Evolutionary conservation across 2,888 invertebrate species (phyloP), one percentile per base, ranked within the genome.

Genomic region (Stenodera caucasica): DNA sequence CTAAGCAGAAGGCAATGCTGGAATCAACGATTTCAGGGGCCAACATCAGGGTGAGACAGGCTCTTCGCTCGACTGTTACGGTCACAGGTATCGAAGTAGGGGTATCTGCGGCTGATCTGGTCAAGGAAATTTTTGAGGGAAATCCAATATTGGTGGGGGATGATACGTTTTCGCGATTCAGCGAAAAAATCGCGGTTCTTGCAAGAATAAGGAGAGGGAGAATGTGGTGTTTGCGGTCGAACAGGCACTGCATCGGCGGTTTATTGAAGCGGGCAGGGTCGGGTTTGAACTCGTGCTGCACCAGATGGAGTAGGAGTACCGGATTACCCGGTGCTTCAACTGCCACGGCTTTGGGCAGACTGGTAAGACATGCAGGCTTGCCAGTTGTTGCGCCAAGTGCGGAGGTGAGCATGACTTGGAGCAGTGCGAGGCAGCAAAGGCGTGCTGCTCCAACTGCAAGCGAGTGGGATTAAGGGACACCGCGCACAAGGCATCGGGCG

Each of bases 271-370:
- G 7, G 11, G 26, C 26, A 56, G 21, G 32, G n/a, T 56, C 35
- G 14, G 11, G 7, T 45, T 45, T 5, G 55, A 23, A 4, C 18
- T 30, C 12, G 26, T 18, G 6, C 15, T 14, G 5, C 23, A 18
- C 33, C 11, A 12, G 21, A 50, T 56, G 7, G 32, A 49, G 23
- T 33, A 49, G 33, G 26, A 45, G 33, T 11, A 45, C 9, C 30
- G 30, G 2, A 18, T 56, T 4, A 49, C 56, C 0, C 30, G 56
- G 33, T 56, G 56, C 26, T 56, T 23, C 56, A 56, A 50, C 12
- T 56, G 50, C 56, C 33, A 33, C 50, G 56, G 50, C n/a, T 49
- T 21, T 35, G 56, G 56, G 2, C 50, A 56, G 35, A 49, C 5
- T 9, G 11, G 33, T 7, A 50, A 32, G 18, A 23, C 14, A 18